phyloP scores from a whole-genome alignment of 2,888 invertebrate species.

The Cyrtodaria siliqua region DNA sequence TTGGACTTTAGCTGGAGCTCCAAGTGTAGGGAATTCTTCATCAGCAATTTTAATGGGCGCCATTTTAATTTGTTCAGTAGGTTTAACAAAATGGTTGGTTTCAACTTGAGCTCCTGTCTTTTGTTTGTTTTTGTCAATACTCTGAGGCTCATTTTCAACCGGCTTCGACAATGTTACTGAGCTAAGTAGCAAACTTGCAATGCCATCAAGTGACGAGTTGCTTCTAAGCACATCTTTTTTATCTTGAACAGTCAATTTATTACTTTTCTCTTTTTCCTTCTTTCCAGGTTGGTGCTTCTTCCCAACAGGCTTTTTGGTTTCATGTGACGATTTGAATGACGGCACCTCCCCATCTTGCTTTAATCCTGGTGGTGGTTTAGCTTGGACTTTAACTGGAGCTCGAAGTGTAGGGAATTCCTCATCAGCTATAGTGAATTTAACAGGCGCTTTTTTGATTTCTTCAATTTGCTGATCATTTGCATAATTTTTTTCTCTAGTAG shows the following conservation, averaged over 20 bases:
- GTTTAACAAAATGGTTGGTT: constrained; percentile 3
- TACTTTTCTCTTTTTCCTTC: constrained; percentile 75
- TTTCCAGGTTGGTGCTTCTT: too few species aligned
- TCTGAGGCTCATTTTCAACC: background rate
- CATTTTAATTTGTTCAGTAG: constrained; percentile 13
- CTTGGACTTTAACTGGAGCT: constrained; percentile 19
- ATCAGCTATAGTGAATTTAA: constrained; percentile 36
- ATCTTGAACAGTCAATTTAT: background rate
- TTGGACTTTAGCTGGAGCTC: constrained; percentile 20
- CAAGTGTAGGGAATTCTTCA: constrained; percentile 61
- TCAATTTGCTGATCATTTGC: background rate
- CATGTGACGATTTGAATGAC: background rate
- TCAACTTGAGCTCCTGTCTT: background rate
- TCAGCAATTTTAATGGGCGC: constrained; percentile 34
- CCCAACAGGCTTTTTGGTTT: background rate
- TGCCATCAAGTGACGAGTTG: constrained; percentile 67
- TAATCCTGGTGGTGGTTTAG: constrained; percentile 48
- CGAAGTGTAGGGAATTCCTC: constrained; percentile 62
- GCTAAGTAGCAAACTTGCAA: constrained; percentile 59
- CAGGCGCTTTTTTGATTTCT: constrained; percentile 11
- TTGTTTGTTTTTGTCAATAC: constrained; percentile 1
- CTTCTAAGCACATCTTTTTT: constrained; percentile 29
- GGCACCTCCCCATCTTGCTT: constrained; percentile 1
- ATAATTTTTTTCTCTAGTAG: background rate
- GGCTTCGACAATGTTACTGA: constrained; percentile 7